Evolutionary conservation across 1,140 invertebrate genomes (phyloP).

Genomic region (Physella acuta): DNA sequence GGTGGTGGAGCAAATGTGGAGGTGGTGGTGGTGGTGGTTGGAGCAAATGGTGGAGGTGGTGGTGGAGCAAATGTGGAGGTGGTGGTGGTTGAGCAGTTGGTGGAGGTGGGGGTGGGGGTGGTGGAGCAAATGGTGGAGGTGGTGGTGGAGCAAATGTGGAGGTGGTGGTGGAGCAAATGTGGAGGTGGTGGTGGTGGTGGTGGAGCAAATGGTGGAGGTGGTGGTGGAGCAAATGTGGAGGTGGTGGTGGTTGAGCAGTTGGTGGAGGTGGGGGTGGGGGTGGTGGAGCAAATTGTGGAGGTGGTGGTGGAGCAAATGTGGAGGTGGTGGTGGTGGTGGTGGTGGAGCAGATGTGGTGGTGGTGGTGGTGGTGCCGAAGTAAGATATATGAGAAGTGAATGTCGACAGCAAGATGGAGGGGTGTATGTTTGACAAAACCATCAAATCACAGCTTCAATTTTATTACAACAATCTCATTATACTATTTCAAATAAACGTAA

Average conservation of each 20-base stretch:
- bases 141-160: background rate
- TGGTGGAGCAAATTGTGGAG: too few relatives aligned
- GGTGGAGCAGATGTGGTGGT: background rate
- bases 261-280: background rate
- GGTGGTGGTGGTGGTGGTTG: background rate
- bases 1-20: background rate
- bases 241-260: background rate
- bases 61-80: background rate
- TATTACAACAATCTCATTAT: too few relatives aligned
- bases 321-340: background rate
- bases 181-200: background rate
- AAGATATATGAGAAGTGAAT: background rate
- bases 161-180: conserved; percentile 1
- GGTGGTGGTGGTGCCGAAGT: conserved; percentile 1
- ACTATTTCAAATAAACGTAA: too few relatives aligned
- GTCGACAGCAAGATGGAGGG: background rate
- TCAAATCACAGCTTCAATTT: too few relatives aligned
- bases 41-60: background rate
- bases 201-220: background rate
- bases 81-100: background rate
- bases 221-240: conserved; percentile 13
- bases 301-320: too few relatives aligned
- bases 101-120: background rate
- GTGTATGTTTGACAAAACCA: too few relatives aligned
- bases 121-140: background rate